These are phyloP conservation scores for Larimichthys crocea DNA, from an alignment of 2,113 vertebrate genomes.

Conservation along the genomic window DNA sequence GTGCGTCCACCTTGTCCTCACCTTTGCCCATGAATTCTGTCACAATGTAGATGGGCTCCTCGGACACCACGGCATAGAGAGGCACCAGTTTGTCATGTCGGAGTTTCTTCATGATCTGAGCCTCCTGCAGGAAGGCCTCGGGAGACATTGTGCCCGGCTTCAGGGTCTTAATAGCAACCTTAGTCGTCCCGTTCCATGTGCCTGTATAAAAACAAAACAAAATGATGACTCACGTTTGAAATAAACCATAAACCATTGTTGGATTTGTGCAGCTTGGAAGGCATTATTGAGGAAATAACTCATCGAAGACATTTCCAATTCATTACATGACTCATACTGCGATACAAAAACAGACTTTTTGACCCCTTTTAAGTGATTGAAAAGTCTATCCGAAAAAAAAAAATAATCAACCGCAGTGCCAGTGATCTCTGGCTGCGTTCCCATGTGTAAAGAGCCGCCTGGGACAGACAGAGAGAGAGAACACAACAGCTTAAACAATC, in stretches of 20 bases:
- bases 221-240: background rate
- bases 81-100: conserved; percentile 97
- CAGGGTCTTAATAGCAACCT: conserved; percentile 98
- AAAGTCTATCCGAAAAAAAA: conserved; percentile 30
- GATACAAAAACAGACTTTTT: background rate
- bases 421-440: conserved; percentile 23
- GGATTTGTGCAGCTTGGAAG: background rate
- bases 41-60: conserved; percentile 98
- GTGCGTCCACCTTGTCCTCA: conserved; percentile 50
- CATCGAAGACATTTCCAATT: background rate
- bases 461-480: conserved; percentile 7
- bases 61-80: conserved; percentile 96
- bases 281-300: background rate
- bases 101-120: conserved; percentile 99
- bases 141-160: conserved; percentile 99
- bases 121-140: conserved; percentile 97
- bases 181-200: conserved; percentile 98
- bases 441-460: conserved; percentile 20
- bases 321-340: background rate
- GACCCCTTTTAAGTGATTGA: conserved; percentile 7
- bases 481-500: conserved; percentile 56
- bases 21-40: conserved; percentile 99
- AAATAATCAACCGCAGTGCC: conserved; percentile 6
- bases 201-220: conserved; percentile 77
- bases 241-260: background rate